Percentiles rank a stretch among this genome's conserved stretches.
Conservation (phyloP, 2,888 invertebrate species). For the Dolichopus griseipennis region DNA sequence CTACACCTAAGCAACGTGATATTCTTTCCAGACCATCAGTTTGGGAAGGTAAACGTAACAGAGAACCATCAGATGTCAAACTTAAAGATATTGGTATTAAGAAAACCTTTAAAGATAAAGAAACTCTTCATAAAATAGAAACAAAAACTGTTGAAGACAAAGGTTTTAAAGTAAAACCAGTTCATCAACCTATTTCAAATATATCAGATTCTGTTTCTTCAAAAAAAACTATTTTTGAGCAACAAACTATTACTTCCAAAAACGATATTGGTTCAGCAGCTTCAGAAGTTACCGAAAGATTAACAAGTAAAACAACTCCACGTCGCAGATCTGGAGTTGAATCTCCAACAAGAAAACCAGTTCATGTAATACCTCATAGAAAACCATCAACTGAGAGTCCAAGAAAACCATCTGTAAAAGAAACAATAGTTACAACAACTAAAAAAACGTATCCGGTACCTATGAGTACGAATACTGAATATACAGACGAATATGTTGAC, state of each 20-base stretch:
- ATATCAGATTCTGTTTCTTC: slow-evolving; percentile 21
- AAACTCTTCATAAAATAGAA: background rate
- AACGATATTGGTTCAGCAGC: slow-evolving; percentile 11
- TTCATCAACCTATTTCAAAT: slow-evolving; percentile 31
- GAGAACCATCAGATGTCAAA: slow-evolving; percentile 32
- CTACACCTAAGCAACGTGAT: slow-evolving; percentile 41
- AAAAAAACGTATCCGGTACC: background rate
- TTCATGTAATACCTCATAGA: background rate
- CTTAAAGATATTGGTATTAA: slow-evolving; percentile 47
- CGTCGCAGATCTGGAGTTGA: background rate
- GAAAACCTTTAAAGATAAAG: slow-evolving; percentile 26
- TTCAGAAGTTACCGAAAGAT: background rate
- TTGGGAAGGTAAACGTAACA: slow-evolving; percentile 36
- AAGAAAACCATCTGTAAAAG: background rate
- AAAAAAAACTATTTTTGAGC: slow-evolving; percentile 25
- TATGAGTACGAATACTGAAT: background rate
- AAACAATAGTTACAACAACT: background rate
- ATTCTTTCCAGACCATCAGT: slow-evolving; percentile 48
- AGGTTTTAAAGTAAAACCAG: slow-evolving; percentile 9
- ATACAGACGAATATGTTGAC: background rate
- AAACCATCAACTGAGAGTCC: background rate
- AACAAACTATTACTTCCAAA: slow-evolving; percentile 28
- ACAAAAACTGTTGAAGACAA: background rate
- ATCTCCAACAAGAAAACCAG: background rate
- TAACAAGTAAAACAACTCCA: slow-evolving; percentile 33